Conservation (phyloP, 2,888 invertebrate species). For the Ephialtes manifestator region DNA sequence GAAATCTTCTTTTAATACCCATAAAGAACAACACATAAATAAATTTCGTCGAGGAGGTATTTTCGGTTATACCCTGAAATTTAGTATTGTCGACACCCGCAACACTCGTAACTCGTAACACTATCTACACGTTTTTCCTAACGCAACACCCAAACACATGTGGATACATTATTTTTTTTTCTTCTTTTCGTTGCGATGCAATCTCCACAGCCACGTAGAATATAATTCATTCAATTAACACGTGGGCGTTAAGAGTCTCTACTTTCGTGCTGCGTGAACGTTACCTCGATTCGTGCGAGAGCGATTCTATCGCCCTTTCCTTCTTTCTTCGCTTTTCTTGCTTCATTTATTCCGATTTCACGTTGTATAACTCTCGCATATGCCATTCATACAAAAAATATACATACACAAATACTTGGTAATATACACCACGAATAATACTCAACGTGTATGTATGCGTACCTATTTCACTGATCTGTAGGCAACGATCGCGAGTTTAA, state of each 20-base stretch:
- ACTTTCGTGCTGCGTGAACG: constrained; percentile 64
- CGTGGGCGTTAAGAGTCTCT: constrained; percentile 66
- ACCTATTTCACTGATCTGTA: constrained; percentile 34
- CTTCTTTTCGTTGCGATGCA: constrained; percentile 35
- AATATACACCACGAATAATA: not conserved
- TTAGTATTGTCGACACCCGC: not conserved
- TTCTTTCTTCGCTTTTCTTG: constrained; percentile 33
- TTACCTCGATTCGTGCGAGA: constrained; percentile 49
- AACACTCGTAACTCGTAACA: not conserved
- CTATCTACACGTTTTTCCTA: not conserved
- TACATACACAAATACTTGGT: not conserved
- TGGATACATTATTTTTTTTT: constrained; percentile 6
- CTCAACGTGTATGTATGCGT: not conserved
- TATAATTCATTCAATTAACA: constrained; percentile 69
- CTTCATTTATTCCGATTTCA: constrained; percentile 45
- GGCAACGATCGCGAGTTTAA: constrained; percentile 55
- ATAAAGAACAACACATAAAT: not conserved
- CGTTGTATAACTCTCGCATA: constrained; percentile 36
- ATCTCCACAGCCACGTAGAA: constrained; percentile 56
- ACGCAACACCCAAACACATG: not conserved
- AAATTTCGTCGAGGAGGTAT: not conserved
- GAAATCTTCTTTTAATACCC: not conserved
- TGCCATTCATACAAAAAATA: constrained; percentile 34
- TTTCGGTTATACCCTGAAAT: not conserved
- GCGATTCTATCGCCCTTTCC: constrained; percentile 46